Evolutionary conservation across 2,888 invertebrate genomes (phyloP).

Genomic region (Meganola albula): DNA sequence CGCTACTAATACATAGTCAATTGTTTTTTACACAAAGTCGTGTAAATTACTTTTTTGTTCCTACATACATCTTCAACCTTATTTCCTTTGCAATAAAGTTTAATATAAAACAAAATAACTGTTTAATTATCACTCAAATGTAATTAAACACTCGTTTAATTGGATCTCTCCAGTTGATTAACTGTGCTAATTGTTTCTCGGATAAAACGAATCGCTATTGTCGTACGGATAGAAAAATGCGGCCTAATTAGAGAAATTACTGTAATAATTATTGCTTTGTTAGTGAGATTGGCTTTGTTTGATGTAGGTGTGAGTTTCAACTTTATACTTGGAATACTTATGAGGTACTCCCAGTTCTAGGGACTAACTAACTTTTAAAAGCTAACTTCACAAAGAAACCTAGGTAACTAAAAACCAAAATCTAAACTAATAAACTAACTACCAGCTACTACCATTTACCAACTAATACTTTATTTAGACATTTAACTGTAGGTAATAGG

Average conservation of each 20-base stretch:
- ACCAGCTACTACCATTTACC: too few relatives aligned
- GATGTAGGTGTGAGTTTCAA: too few relatives aligned
- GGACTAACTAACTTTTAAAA: too few relatives aligned
- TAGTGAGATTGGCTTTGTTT: too few relatives aligned
- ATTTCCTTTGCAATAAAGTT: neutral
- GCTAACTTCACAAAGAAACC: too few relatives aligned
- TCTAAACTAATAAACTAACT: too few relatives aligned
- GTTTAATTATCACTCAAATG: conserved; percentile 50
- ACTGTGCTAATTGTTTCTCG: conserved; percentile 42
- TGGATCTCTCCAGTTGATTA: conserved; percentile 46
- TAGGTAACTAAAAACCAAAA: too few relatives aligned
- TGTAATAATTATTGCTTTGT: conserved; percentile 16
- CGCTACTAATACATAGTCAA: neutral
- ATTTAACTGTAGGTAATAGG: too few relatives aligned
- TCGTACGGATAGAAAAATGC: conserved; percentile 21
- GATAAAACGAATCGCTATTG: conserved; percentile 33
- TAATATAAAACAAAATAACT: conserved; percentile 19
- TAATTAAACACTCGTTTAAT: conserved; percentile 57
- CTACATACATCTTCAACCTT: neutral
- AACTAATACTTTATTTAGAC: too few relatives aligned
- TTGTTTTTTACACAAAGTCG: neutral
- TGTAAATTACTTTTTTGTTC: conserved; percentile 1
- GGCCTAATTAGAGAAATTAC: conserved; percentile 24
- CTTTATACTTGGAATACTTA: too few relatives aligned
- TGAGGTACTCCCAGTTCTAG: too few relatives aligned